Evolutionary conservation across 2,797 vertebrate genomes (phyloP), one percentile per base, ranked within the genome.

Genomic region (Semotilus atromaculatus): DNA sequence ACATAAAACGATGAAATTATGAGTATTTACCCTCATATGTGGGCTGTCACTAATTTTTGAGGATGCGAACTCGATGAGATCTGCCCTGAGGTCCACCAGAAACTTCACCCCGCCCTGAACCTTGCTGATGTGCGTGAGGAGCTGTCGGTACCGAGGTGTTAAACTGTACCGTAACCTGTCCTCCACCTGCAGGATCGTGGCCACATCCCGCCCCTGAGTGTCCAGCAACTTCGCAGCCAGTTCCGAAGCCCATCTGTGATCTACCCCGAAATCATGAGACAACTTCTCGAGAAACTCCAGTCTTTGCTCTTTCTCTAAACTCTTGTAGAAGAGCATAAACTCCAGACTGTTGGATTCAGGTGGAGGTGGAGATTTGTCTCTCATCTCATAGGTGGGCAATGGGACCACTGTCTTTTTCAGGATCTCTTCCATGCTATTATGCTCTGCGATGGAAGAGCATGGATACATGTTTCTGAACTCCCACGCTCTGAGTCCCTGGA

Each of bases 51-150:
- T 92, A 3, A 94, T 89, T 93, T 96, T 97, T 45, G 93, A 93
- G 0, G 96, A 92, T 72, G 97, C 93, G 34, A 96, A 95, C 85
- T 97, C 96, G 3, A 99, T 90, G 88, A 99, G 90, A 85, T 99
- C 98, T 0, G 96, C 95, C 73, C 98, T 94, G 62, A 99, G 95
- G 78, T 96, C 97, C 93, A 99, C 97, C 82, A 99, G 91, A 90
- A 99, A 99, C 94, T 97, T 97, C 91, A 99, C 97, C 16, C 98
- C 98, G 3, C 96, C 97, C 45, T 98, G 96, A 1, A 96, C 95
- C 64, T 95, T 95, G 93, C 96, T 96, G 86, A 98, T 95, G 48
- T 97, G 95, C 68, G 93, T 94, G 80, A 99, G 96, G 60, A 99
- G 90, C 73, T 96, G 96, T 38, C 94, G 96, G 89, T 99, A 99